These are phyloP conservation scores for Furcifer pardalis DNA, from an alignment of 2,797 vertebrate species.

Conservation along the genomic window DNA sequence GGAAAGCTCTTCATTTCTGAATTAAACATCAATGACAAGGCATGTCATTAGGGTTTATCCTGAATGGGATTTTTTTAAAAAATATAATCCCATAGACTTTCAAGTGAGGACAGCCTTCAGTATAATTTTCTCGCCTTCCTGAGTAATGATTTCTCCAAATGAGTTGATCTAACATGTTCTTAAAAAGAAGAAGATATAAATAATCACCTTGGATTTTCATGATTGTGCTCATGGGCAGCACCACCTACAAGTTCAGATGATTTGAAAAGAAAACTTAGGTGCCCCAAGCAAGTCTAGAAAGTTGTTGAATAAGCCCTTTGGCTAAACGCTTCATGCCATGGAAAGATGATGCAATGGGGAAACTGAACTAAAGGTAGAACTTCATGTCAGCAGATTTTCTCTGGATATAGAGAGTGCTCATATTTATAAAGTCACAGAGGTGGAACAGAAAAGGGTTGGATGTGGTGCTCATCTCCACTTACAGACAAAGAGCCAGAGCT, in stretches of 20 bases:
- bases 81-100: conserved; percentile 69
- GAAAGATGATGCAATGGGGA: background rate
- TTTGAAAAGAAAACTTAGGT: conserved; percentile 42
- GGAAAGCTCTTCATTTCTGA: conserved; percentile 71
- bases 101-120: conserved; percentile 68
- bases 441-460: too few species aligned
- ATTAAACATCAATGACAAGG: conserved; percentile 83
- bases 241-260: conserved; percentile 55
- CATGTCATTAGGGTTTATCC: conserved; percentile 76
- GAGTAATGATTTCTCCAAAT: conserved; percentile 61
- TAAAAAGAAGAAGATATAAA: conserved; percentile 52
- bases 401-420: background rate
- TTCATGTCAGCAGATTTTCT: background rate
- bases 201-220: conserved; percentile 57
- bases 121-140: conserved; percentile 70
- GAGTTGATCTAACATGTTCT: conserved; percentile 48
- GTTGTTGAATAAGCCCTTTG: too few species aligned
- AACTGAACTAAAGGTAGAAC: background rate
- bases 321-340: background rate
- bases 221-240: conserved; percentile 66
- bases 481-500: too few species aligned
- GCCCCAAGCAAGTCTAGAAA: background rate
- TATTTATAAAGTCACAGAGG: too few species aligned
- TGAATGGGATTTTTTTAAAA: conserved; percentile 69
- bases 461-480: too few species aligned